Conservation (phyloP, 1,140 invertebrate genomes). For the Tribolium madens region DNA sequence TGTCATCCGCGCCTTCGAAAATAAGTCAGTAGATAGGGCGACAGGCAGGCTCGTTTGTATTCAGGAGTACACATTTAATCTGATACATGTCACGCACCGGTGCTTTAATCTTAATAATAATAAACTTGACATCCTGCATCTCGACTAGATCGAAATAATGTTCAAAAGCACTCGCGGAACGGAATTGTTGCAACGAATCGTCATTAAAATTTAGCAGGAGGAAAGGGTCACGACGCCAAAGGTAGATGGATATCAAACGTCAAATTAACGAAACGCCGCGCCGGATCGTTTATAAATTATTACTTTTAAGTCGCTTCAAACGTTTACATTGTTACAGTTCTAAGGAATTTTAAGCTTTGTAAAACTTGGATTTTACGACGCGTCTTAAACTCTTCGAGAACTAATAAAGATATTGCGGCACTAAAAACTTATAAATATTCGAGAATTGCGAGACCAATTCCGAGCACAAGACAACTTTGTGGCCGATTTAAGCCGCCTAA, state of each 20-base stretch:
- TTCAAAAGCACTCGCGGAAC: neutral
- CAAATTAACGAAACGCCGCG: neutral
- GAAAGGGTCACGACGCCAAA: neutral
- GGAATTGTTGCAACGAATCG: neutral
- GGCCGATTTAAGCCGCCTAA: neutral
- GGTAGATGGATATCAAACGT: neutral
- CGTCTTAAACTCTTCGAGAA: neutral
- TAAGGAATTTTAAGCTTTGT: neutral
- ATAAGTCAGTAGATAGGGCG: constrained; percentile 37
- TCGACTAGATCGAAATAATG: constrained; percentile 26
- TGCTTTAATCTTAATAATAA: constrained; percentile 46
- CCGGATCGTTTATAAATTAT: neutral
- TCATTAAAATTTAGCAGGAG: neutral
- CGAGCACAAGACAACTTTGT: neutral
- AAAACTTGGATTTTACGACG: neutral
- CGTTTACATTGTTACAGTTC: neutral
- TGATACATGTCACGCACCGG: constrained; percentile 44
- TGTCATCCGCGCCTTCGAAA: constrained; percentile 34
- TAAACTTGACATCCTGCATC: constrained; percentile 45
- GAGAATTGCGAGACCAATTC: neutral
- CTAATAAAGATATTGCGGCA: neutral
- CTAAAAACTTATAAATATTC: neutral
- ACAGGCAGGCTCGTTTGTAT: constrained; percentile 46
- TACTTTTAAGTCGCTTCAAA: neutral
- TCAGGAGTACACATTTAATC: constrained; percentile 44